Percentiles rank a stretch among this genome's conserved stretches.
Evolutionary conservation across 2,888 invertebrate genomes (phyloP).

Genomic region (Macaria liturata): DNA sequence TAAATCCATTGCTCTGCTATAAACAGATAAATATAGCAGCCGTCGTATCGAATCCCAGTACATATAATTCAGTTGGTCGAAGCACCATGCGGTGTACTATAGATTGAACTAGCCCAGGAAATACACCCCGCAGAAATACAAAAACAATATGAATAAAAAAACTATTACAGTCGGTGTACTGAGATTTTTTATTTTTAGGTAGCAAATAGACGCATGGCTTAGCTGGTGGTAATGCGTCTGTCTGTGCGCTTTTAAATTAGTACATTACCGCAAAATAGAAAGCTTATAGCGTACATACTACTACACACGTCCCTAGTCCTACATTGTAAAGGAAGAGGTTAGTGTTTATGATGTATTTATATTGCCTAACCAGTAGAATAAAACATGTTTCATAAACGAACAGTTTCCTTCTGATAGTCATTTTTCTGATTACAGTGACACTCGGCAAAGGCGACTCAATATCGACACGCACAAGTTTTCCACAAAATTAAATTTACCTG

Average conservation of each 20-base stretch:
- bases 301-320: no score
- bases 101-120: constrained; percentile 63
- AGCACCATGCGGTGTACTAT: constrained; percentile 70
- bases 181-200: constrained; percentile 21
- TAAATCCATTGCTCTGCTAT: no score
- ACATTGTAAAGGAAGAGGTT: no score
- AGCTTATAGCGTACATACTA: no score
- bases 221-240: no score
- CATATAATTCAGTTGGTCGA: constrained; percentile 73
- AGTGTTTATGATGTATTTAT: no score
- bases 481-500: constrained; percentile 8
- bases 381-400: neutral
- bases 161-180: constrained; percentile 14
- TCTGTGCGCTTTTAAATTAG: no score
- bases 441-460: constrained; percentile 6
- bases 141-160: constrained; percentile 52
- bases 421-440: constrained; percentile 4
- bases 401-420: neutral
- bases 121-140: constrained; percentile 64
- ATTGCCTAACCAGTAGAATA: no score
- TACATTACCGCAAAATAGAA: no score
- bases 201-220: no score
- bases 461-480: constrained; percentile 4
- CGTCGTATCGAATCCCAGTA: constrained; percentile 56
- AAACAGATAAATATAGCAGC: constrained; percentile 13